Base-by-base conservation (phyloP, 2,797 vertebrate species). In the Monodelphis domestica region DNA sequence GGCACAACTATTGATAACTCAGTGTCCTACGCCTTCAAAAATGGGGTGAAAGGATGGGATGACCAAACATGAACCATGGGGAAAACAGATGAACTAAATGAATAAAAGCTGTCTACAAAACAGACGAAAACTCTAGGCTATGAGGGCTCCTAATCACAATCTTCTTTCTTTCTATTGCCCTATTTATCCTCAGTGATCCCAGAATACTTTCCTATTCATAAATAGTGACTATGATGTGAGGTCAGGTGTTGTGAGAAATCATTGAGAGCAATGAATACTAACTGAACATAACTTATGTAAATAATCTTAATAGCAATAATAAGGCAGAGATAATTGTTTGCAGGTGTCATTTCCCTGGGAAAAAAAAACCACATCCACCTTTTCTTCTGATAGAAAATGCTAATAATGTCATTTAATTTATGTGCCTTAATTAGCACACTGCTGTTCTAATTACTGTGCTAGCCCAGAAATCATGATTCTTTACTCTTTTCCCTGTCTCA, bases 351-450 rank as follows among this genome's bases (percentile, higher is more conserved):
- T 96, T 95, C 95, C 89, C 95, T 96, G 63, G 51, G 29, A 14
- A 53, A 55, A 88, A 53, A 88, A n/a, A 56, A 94, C 97, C 97
- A 92, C 90, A 93, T 90, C 88, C 52, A 88, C 95, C 92, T 96
- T 97, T 95, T 90, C 92, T 97, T 93, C 87, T 95, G 91, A 92
- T 95, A 95, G 92, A 91, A 91, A 94, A 97, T 97, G 96, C 93
- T 97, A 94, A 98, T 97, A 96, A 96, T 96, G 96, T 97, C 94
- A 94, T 94, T 97, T 97, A 95, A 97, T 98, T 97, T 97, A 97
- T 94, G 95, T 97, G 90, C 89, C 96, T 97, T 96, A 96, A 98
- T 97, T 98, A 97, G 94, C 94, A 94, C 70, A 89, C 96, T 97
- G 95, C 94, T 96, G 89, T 96, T 97, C 92, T 98, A 98, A 97